A percentile compares a stretch with the other conserved stretches of the same genome.
phyloP scores from a whole-genome alignment of 92 coral and sea anemone species.

The Chrysogorgia sp. region DNA sequence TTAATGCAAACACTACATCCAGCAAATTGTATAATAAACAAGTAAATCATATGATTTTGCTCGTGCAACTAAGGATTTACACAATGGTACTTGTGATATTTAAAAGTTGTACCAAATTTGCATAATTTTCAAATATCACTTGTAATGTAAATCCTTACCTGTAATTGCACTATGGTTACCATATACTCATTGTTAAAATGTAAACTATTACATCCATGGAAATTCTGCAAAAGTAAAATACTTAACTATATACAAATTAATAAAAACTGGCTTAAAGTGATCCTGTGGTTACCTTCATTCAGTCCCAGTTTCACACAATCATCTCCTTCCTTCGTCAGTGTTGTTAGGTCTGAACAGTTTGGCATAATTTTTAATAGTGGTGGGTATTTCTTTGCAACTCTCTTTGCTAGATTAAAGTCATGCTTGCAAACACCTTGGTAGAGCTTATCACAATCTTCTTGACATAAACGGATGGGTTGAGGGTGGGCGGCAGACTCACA shows the following conservation, averaged over 20 bases:
- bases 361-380: slow-evolving; percentile 70
- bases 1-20: too few relatives aligned
- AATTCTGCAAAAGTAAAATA: not conserved
- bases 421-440: slow-evolving; percentile 68
- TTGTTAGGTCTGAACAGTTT: slow-evolving; percentile 71
- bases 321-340: slow-evolving; percentile 49
- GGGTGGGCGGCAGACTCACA: slow-evolving; percentile 70
- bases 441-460: slow-evolving; percentile 78
- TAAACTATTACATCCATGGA: not conserved
- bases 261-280: not conserved
- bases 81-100: too few relatives aligned
- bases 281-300: slow-evolving; percentile 2
- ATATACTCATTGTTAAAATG: too few relatives aligned
- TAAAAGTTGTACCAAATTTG: too few relatives aligned
- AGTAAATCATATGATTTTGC: too few relatives aligned
- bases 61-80: too few relatives aligned
- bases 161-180: too few relatives aligned
- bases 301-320: slow-evolving; percentile 72
- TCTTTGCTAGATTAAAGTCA: slow-evolving; percentile 61
- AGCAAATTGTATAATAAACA: too few relatives aligned
- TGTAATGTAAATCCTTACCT: too few relatives aligned
- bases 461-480: slow-evolving; percentile 70
- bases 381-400: slow-evolving; percentile 46
- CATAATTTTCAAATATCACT: too few relatives aligned
- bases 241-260: not conserved